Percentiles rank a stretch among this genome's conserved stretches.
phyloP scores from a whole-genome alignment of 2,797 vertebrate genomes.

The Australoheros facetus region DNA sequence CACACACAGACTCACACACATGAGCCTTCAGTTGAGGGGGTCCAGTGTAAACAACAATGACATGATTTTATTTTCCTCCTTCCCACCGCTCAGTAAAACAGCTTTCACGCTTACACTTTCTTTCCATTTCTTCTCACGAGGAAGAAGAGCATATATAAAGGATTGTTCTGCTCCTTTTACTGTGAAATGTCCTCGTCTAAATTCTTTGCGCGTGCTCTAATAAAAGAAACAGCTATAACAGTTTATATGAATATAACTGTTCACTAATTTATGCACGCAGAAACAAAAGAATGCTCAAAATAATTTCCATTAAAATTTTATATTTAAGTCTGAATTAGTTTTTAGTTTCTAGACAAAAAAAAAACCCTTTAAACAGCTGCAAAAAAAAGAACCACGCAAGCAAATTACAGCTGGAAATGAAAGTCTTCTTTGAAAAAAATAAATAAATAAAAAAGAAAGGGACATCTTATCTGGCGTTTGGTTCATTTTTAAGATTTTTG shows the following conservation, averaged over 20 bases:
- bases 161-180: slow-evolving; percentile 9
- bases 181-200: background rate
- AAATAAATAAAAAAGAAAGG: background rate
- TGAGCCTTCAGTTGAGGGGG: slow-evolving; percentile 20
- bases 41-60: slow-evolving; percentile 62
- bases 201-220: background rate
- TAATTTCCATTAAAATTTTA: background rate
- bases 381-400: background rate
- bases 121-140: slow-evolving; percentile 16
- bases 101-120: slow-evolving; percentile 36
- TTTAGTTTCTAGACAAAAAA: background rate
- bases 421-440: background rate
- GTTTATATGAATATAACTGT: background rate
- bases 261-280: slow-evolving; percentile 1
- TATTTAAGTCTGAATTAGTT: background rate
- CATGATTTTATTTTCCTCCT: slow-evolving; percentile 63
- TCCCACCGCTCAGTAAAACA: slow-evolving; percentile 31
- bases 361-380: background rate
- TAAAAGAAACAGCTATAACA: background rate
- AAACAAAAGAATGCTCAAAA: slow-evolving; percentile 6
- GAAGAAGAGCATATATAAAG: background rate
- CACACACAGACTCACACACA: slow-evolving; percentile 48
- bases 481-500: background rate
- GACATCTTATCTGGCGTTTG: background rate
- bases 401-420: background rate